phyloP scores from a whole-genome alignment of 2,888 invertebrate species.

The Aspidiotus rigidus region DNA sequence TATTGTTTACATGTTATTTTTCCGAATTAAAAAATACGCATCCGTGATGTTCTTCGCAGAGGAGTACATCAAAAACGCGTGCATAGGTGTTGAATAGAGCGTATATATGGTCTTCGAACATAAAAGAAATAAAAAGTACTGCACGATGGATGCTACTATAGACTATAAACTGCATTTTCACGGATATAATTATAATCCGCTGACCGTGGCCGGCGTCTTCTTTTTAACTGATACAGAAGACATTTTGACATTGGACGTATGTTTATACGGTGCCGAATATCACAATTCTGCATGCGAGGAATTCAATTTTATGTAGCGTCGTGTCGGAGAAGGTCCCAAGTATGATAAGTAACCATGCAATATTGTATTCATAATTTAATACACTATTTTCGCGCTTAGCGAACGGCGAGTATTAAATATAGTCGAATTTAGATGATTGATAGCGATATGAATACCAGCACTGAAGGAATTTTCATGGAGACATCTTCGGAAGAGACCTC shows the following conservation, averaged over 20 bases:
- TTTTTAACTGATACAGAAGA: background rate
- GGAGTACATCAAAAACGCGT: background rate
- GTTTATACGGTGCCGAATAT: conserved; percentile 4
- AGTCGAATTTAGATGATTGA: conserved; percentile 1
- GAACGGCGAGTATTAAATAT: background rate
- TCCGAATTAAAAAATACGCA: background rate
- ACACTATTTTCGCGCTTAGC: background rate
- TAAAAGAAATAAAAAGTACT: background rate
- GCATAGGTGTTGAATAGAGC: background rate
- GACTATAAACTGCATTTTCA: background rate
- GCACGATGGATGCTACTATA: background rate
- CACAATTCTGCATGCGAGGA: background rate
- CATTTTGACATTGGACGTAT: background rate
- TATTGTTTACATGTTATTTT: background rate
- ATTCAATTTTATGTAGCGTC: background rate
- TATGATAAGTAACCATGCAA: conserved; percentile 2
- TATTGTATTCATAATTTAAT: background rate
- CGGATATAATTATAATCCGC: conserved; percentile 2
- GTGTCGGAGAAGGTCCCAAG: background rate
- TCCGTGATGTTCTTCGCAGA: background rate
- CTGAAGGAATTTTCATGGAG: background rate
- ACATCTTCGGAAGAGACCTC: background rate
- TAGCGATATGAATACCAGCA: background rate
- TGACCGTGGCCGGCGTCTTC: background rate
- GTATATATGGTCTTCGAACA: background rate